Base-by-base conservation (phyloP, 2,888 invertebrate genomes). In the Tortricodes alternella region DNA sequence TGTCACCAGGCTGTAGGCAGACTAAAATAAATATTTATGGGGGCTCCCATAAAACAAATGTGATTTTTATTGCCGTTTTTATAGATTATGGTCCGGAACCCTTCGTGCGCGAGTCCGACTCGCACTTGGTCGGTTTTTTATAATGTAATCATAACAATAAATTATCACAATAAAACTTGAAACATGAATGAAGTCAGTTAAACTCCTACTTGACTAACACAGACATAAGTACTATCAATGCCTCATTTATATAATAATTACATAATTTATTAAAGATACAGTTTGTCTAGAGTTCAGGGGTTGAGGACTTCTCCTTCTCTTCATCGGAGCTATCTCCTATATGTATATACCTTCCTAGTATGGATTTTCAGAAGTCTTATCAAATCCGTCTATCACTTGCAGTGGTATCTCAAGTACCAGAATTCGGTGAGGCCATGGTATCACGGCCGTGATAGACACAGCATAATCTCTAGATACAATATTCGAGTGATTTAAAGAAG, bases 341-440 rank as follows among this genome's bases (percentile, higher is more conserved):
- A 8, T 1, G n/a, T 9, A 37, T n/a, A 55, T 55, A 18, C 24
- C 46, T 24, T 53, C 53, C 53, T 46, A 53, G 9, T 53, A 53
- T 8, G 53, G 13, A 1, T 27, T 46, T 23, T 53, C 32, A 1
- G 8, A 38, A n/a, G n/a, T 13, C 3, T 23, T 11, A 23, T 46
- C 39, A 6, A 53, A 11, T 34, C 13, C 24, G n/a, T 39, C 41
- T 2, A 46, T 35, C 11, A 53, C 53, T 39, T 53, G 53, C 7
- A 53, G 21, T 0, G 41, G 53, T 19, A 53, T 48, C 19, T 53
- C 53, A 1, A 53, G 39, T 7, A 32, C 23, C n/a, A 48, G 11
- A 29, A 48, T 48, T 34, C 34, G 39, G 18, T 53, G 48, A 2
- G 53, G 53, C 24, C 32, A 24, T 1, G 53, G 48, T 27, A 53